Percentiles rank a stretch among this genome's conserved stretches.
These are phyloP conservation scores for Drosophila birchii DNA, from an alignment of 2,888 invertebrate species.

Conservation along the genomic window DNA sequence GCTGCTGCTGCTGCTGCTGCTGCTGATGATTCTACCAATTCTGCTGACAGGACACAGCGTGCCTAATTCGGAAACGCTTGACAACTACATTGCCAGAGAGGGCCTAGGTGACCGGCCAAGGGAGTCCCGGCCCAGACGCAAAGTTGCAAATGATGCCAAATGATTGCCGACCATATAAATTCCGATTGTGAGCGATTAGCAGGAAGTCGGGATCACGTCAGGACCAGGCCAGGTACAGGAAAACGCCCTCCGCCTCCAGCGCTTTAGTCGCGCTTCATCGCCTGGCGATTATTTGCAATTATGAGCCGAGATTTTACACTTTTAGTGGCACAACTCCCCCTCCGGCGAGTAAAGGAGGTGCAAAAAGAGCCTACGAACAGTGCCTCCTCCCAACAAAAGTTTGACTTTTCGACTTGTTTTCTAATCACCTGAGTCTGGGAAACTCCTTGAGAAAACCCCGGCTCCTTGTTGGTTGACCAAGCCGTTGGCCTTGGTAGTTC, in stretches of 20 bases:
- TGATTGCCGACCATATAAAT: conserved; percentile 83
- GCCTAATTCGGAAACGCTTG: conserved; percentile 70
- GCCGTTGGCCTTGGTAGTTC: conserved; percentile 31
- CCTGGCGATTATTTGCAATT: conserved; percentile 77
- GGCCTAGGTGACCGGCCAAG: conserved; percentile 3
- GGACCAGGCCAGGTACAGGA: conserved; percentile 13
- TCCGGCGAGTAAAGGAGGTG: conserved; percentile 6
- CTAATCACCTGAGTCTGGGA: conserved; percentile 60
- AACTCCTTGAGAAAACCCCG: conserved; percentile 18
- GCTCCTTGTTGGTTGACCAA: conserved; percentile 45
- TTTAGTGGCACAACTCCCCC: conserved; percentile 45
- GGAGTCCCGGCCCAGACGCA: conserved; percentile 35
- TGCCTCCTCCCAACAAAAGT: conserved; percentile 23
- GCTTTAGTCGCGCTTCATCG: conserved; percentile 66
- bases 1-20: conserved; percentile 13
- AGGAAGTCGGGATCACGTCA: conserved; percentile 17
- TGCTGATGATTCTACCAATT: conserved; percentile 52
- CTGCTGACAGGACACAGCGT: conserved; percentile 69
- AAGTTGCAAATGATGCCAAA: conserved; percentile 80
- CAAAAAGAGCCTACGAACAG: conserved; percentile 6
- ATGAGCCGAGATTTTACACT: conserved; percentile 67
- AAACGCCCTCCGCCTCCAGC: conserved; percentile 46
- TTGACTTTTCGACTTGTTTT: conserved; percentile 68
- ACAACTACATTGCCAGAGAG: conserved; percentile 63
- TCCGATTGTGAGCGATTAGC: conserved; percentile 77